Evolutionary conservation across 2,888 invertebrate genomes (phyloP).

Genomic region (Phaonia tiefii): DNA sequence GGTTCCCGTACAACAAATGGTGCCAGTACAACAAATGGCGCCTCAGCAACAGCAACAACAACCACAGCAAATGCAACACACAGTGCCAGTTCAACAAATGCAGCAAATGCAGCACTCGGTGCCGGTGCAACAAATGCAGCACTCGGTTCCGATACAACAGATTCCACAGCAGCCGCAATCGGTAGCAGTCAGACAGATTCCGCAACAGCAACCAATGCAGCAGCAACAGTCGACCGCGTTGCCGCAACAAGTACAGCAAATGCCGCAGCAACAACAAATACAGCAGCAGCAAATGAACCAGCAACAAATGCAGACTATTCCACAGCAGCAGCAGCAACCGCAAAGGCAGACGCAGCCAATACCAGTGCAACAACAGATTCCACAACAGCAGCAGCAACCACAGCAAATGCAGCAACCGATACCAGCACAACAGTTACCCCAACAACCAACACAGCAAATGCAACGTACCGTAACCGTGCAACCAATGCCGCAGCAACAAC

Average conservation of each 20-base stretch:
- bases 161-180: slow-evolving; percentile 46
- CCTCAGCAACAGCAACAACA: slow-evolving; percentile 51
- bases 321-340: slow-evolving; percentile 34
- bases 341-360: slow-evolving; percentile 51
- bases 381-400: slow-evolving; percentile 71
- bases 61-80: slow-evolving; percentile 58
- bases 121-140: slow-evolving; percentile 52
- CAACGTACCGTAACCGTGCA: background rate
- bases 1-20: slow-evolving; percentile 41
- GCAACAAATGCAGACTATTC: slow-evolving; percentile 32
- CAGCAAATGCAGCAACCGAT: slow-evolving; percentile 71
- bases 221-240: background rate
- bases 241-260: slow-evolving; percentile 18
- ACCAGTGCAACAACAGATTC: slow-evolving; percentile 73
- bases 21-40: slow-evolving; percentile 37
- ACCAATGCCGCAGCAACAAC: slow-evolving; percentile 49
- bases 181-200: slow-evolving; percentile 50
- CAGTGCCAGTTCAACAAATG: slow-evolving; percentile 31
- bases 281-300: slow-evolving; percentile 35
- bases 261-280: slow-evolving; percentile 55
- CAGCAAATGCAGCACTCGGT: slow-evolving; percentile 50
- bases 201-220: slow-evolving; percentile 27
- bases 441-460: slow-evolving; percentile 21
- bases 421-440: slow-evolving; percentile 18
- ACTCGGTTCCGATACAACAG: slow-evolving; percentile 39